A percentile compares a stretch with the other conserved stretches of the same genome.
These are phyloP conservation scores for Abrostola tripartita DNA, from an alignment of 2,888 invertebrate genomes.

Conservation along the genomic window DNA sequence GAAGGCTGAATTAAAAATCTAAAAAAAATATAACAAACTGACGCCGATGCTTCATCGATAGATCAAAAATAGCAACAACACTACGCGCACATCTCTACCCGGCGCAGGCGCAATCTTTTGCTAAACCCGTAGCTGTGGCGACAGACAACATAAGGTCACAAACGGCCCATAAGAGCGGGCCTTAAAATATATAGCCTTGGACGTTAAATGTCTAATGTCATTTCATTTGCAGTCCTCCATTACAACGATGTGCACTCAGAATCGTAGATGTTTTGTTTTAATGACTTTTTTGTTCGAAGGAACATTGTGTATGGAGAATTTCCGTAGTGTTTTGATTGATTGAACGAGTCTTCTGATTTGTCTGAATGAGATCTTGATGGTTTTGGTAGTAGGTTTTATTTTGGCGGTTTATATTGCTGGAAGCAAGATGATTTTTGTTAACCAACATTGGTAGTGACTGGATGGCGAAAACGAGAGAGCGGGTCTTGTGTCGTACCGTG, in stretches of 20 bases:
- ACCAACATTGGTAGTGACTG: too few relatives aligned
- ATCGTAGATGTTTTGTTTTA: conserved; percentile 56
- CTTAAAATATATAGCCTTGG: conserved; percentile 85
- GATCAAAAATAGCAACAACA: conserved; percentile 34
- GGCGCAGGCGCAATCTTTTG: conserved; percentile 77
- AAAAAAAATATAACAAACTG: not conserved
- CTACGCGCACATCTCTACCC: conserved; percentile 44
- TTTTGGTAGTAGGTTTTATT: not conserved
- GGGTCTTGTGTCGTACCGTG: too few relatives aligned
- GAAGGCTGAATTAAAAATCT: not conserved
- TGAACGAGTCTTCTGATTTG: not conserved
- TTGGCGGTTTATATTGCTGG: too few relatives aligned
- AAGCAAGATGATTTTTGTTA: too few relatives aligned
- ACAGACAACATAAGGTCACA: conserved; percentile 86
- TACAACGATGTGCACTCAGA: conserved; percentile 63
- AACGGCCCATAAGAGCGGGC: conserved; percentile 78
- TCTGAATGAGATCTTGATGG: not conserved
- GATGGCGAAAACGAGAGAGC: too few relatives aligned
- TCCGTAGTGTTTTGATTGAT: conserved; percentile 27
- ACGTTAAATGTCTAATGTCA: conserved; percentile 84
- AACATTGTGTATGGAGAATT: conserved; percentile 33
- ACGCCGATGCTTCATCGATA: conserved; percentile 45
- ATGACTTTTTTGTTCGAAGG: conserved; percentile 43
- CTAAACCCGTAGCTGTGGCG: conserved; percentile 80
- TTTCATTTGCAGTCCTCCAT: conserved; percentile 78